These are phyloP conservation scores for Silurus meridionalis DNA, from an alignment of 2,113 vertebrate species.

Conservation along the genomic window DNA sequence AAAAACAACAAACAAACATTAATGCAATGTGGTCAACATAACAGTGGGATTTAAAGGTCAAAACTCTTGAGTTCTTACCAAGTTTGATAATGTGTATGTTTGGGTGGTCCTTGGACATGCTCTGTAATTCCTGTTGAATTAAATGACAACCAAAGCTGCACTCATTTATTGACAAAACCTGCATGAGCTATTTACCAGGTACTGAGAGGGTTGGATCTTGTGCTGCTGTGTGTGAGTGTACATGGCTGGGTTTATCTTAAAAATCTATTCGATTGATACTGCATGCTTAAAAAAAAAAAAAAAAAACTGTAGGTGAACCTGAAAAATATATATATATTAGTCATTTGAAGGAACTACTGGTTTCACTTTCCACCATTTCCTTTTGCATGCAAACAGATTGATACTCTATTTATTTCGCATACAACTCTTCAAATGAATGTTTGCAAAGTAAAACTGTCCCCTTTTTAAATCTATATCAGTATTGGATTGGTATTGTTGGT, in stretches of 20 bases:
- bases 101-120: slow-evolving; percentile 59
- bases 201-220: background rate
- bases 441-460: background rate
- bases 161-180: background rate
- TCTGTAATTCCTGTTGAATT: slow-evolving; percentile 61
- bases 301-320: no score
- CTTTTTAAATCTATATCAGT: background rate
- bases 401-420: background rate
- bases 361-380: background rate
- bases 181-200: background rate
- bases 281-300: no score
- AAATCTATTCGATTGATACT: no score
- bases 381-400: no score
- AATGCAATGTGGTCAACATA: background rate
- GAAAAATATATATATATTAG: background rate
- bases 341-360: background rate
- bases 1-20: background rate
- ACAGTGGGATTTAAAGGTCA: background rate
- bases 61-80: slow-evolving; percentile 56
- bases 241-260: no score
- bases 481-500: background rate
- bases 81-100: slow-evolving; percentile 62
- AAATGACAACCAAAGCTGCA: background rate
- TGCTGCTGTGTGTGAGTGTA: background rate
- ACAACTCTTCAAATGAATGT: background rate